Evolutionary conservation across 2,113 vertebrate genomes (phyloP).

Genomic region (Mystacornis crossleyi): DNA sequence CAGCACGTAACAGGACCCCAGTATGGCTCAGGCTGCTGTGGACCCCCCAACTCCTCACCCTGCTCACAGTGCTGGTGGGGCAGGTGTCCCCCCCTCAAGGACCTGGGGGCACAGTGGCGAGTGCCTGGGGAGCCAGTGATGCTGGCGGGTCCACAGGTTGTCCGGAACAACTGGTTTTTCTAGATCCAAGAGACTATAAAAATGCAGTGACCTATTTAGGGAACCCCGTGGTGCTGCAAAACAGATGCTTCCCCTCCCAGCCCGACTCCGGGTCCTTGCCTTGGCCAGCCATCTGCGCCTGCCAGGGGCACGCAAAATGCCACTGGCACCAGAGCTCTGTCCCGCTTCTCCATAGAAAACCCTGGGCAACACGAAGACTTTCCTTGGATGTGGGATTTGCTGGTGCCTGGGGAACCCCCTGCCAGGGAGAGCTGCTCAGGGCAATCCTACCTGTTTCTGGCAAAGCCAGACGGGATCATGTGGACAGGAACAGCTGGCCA

Average conservation of each 20-base stretch:
- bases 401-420: neutral
- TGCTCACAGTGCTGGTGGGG: neutral
- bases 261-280: neutral
- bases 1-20: neutral
- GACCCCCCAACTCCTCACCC: rapidly evolving
- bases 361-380: neutral
- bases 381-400: neutral
- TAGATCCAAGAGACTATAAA: slow-evolving; percentile 42
- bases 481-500: neutral
- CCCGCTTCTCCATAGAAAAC: neutral
- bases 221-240: neutral
- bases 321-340: rapidly evolving
- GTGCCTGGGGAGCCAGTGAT: neutral
- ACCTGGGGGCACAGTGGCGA: rapidly evolving
- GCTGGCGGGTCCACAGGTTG: neutral
- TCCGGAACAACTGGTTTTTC: slow-evolving; percentile 53
- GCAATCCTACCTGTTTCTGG: neutral
- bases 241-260: neutral
- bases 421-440: neutral
- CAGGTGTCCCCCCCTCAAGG: rapidly evolving
- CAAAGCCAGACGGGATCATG: neutral
- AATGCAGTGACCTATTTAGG: slow-evolving; percentile 56
- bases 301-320: neutral
- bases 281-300: neutral
- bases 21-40: rapidly evolving